phyloP scores from a whole-genome alignment of 2,113 vertebrate species.

The Maccullochella peelii region DNA sequence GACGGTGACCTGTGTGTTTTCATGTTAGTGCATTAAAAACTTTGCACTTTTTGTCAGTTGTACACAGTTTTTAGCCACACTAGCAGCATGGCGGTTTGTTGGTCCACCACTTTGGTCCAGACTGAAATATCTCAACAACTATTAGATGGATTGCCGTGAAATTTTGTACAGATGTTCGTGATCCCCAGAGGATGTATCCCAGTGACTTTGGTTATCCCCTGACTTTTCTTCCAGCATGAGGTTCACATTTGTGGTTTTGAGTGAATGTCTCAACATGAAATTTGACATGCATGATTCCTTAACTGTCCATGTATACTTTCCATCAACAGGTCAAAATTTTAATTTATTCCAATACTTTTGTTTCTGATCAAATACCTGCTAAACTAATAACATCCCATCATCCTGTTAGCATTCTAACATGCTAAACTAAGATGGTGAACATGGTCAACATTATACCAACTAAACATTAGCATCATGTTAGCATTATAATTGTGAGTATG shows the following conservation, averaged over 20 bases:
- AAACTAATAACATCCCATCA: neutral
- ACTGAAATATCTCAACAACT: neutral
- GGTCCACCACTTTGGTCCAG: neutral
- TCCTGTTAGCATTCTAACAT: neutral
- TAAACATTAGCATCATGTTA: neutral
- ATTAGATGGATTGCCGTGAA: no score
- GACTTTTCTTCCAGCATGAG: no score
- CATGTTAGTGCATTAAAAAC: neutral
- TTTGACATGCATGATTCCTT: neutral
- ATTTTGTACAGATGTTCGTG: no score
- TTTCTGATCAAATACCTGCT: no score
- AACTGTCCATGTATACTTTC: neutral
- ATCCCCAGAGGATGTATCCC: no score
- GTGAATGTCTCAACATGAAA: neutral
- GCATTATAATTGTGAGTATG: neutral
- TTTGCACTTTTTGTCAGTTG: no score
- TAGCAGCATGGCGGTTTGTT: neutral
- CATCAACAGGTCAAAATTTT: neutral
- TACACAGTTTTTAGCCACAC: neutral
- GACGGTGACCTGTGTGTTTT: neutral
- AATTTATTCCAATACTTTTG: no score
- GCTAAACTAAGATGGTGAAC: neutral
- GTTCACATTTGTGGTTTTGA: no score
- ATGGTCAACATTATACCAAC: neutral
- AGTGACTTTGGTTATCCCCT: no score